Evolutionary conservation across 1,140 invertebrate genomes (phyloP).

Genomic region (Lordiphosa stackelbergi): DNA sequence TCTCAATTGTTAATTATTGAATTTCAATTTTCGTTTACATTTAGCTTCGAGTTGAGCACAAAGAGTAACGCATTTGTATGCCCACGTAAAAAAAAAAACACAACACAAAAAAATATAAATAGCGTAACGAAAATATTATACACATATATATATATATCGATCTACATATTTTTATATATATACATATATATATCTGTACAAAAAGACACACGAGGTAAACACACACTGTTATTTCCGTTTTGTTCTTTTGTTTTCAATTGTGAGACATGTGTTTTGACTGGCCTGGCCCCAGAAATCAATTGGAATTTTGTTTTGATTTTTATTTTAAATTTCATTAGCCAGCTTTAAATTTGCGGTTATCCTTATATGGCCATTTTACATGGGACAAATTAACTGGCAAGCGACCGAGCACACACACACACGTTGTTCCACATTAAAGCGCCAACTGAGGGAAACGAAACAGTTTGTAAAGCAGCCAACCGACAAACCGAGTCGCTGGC

Average conservation of each 20-base stretch:
- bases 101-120: slow-evolving; percentile 10
- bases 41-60: slow-evolving; percentile 9
- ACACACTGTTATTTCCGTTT: slow-evolving; percentile 14
- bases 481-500: slow-evolving; percentile 2
- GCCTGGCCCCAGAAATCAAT: no score
- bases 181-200: slow-evolving; percentile 3
- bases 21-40: slow-evolving; percentile 15
- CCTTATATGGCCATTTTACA: no score
- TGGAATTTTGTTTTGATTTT: no score
- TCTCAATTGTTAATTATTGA: slow-evolving; percentile 15
- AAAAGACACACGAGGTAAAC: slow-evolving; percentile 12
- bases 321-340: no score
- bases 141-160: slow-evolving; percentile 12
- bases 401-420: slow-evolving; percentile 1
- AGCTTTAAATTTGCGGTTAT: no score
- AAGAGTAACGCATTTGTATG: slow-evolving; percentile 18
- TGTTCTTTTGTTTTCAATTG: slow-evolving; percentile 3
- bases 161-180: slow-evolving; percentile 12
- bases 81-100: slow-evolving; percentile 8
- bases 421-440: slow-evolving; percentile 7
- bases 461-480: slow-evolving; percentile 6
- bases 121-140: slow-evolving; percentile 3
- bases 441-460: slow-evolving; percentile 8
- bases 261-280: no score
- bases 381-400: no score